Conservation (phyloP, 2,888 invertebrate genomes). For the Stenurella melanura region DNA sequence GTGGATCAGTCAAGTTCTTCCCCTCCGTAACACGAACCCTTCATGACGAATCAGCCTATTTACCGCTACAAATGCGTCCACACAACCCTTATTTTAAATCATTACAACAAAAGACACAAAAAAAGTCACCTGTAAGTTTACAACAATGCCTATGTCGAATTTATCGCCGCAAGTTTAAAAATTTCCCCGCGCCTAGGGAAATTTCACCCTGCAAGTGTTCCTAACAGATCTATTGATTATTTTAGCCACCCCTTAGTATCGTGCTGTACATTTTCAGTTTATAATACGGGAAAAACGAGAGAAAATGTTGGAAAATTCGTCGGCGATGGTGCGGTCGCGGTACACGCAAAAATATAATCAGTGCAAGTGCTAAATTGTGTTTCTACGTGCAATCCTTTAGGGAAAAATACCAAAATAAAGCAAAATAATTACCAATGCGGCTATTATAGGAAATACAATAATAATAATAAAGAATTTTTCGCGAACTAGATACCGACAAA, state of each 20-base stretch:
- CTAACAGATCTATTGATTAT: slow-evolving; percentile 67
- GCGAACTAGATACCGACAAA: background rate
- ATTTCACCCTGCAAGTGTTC: slow-evolving; percentile 63
- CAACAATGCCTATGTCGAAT: background rate
- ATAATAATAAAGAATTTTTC: slow-evolving; percentile 24
- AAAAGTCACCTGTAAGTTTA: background rate
- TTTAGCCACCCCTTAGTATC: slow-evolving; percentile 66
- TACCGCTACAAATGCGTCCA: background rate
- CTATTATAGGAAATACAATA: slow-evolving; percentile 11
- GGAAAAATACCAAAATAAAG: background rate
- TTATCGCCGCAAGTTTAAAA: background rate
- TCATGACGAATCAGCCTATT: background rate
- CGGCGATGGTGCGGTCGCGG: background rate
- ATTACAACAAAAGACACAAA: background rate
- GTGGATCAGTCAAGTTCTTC: background rate
- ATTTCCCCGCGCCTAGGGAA: slow-evolving; percentile 45
- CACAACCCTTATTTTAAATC: background rate
- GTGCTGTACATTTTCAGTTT: slow-evolving; percentile 51
- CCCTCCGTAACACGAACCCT: background rate
- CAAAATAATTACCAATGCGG: background rate
- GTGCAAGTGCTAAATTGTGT: background rate
- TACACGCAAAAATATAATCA: background rate
- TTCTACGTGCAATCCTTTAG: background rate
- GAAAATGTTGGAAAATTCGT: slow-evolving; percentile 58
- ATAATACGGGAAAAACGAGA: slow-evolving; percentile 55